Evolutionary conservation across 2,797 vertebrate genomes (phyloP).

Genomic region (Sciurus carolinensis): DNA sequence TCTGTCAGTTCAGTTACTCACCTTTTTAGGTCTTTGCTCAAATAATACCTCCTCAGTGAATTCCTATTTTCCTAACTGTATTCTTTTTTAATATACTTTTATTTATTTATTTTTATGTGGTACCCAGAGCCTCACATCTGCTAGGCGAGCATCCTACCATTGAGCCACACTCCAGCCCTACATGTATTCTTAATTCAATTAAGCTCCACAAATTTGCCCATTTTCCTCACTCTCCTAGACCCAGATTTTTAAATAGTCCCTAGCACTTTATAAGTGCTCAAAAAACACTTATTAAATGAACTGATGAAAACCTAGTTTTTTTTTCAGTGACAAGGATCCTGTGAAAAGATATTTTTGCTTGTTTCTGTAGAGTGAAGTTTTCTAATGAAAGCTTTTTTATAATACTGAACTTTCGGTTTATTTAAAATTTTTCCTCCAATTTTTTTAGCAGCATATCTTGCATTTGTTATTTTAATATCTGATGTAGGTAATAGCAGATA

Average conservation of each 20-base stretch:
- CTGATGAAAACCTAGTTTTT: not conserved
- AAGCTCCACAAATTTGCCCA: not conserved
- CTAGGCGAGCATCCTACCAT: too few relatives aligned
- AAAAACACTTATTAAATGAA: not conserved
- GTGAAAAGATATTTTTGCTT: not conserved
- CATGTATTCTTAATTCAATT: not conserved
- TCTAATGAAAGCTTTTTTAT: slow-evolving; percentile 4
- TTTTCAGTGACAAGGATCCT: too few relatives aligned
- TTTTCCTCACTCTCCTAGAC: not conserved
- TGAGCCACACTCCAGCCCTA: too few relatives aligned
- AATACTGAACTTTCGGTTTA: slow-evolving; percentile 35
- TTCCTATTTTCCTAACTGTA: not conserved
- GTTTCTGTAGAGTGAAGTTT: not conserved
- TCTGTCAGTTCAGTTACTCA: not conserved
- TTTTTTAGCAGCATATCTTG: too few relatives aligned
- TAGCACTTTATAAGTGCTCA: not conserved
- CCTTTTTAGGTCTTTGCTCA: not conserved
- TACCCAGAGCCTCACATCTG: too few relatives aligned
- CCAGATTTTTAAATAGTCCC: not conserved
- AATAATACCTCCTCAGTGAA: not conserved
- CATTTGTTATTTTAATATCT: too few relatives aligned
- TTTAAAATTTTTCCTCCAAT: too few relatives aligned
- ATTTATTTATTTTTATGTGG: too few relatives aligned
- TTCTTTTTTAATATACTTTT: not conserved
- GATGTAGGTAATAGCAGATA: too few relatives aligned